Evolutionary conservation across 2,113 vertebrate species (phyloP), one percentile per base, ranked within the genome.

Genomic region (Taurulus bubalis): DNA sequence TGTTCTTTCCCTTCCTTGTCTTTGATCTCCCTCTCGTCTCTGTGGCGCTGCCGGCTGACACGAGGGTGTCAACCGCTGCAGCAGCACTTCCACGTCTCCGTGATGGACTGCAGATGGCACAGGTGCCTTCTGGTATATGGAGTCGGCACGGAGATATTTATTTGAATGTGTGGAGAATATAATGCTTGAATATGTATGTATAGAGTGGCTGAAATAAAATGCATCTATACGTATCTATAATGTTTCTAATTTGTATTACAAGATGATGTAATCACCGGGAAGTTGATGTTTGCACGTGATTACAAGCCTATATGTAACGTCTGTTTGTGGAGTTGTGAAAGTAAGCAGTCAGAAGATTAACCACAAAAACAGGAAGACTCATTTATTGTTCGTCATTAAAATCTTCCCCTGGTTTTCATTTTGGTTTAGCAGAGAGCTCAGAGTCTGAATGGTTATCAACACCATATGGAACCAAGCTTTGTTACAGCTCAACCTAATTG

Each of bases 311-410:
- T 22, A 14, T 64, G 2, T 68, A 5, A 22, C 26, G n/a, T 6
- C 24, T 36, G 38, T 83, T 78, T 47, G 64, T 85, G 70, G 12
- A 36, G 65, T 87, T 82, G 78, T 89, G 84, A 92, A 89, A 92
- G 82, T 74, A 34, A 32, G 30, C 71, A 63, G 59, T 79, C 63
- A 82, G 79, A 84, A 62, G 80, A 81, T 71, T 68, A 63, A 77
- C 84, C 63, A 71, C 76, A 80, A 65, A 87, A 80, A 91, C 88
- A 87, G 91, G 87, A 94, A 93, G 80, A 59, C 16, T 28, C 53
- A 36, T 86, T 71, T 87, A 90, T 85, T 73, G 70, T 90, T 78
- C 67, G 66, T 79, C 67, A 30, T 75, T 78, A 71, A 62, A 68
- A 68, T 72, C 26, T 30, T 80, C 36, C 47, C 62, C 34, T 74